Evolutionary conservation across 2,797 vertebrate genomes (phyloP), one percentile per base, ranked within the genome.

Genomic region (Phylloscopus collybita): DNA sequence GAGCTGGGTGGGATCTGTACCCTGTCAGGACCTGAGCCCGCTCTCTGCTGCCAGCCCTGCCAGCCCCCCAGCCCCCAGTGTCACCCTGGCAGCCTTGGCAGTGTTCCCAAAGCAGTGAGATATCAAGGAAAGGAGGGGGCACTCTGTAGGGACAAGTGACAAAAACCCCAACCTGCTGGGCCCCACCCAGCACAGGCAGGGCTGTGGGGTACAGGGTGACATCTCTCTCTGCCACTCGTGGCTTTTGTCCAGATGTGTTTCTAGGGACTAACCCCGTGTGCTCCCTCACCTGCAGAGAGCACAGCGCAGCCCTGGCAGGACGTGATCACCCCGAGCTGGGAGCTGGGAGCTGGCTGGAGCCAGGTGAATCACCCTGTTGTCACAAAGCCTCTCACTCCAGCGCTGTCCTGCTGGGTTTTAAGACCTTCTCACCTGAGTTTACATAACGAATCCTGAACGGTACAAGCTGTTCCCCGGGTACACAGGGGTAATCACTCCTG

Each of bases 341-440:
- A 44, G 4, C 16, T 50, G 16, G 74, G 22, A 29, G 42, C 74
- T 0, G 2, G 36, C 75, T 47, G 1, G 29, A 29, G 74, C 69
- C 15, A 1, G 12, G 80, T 94, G 95, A 97, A 86, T 96, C 95
- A 96, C 61, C 1, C 21, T 91, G 92, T 70, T 94, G 71, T 86
- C 89, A 85, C 80, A 51, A 74, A 5, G 29, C 70, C 40, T 74
- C 81, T 84, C 13, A 26, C 88, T 5, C 44, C n/a, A 3, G 62
- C 4, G n/a, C 45, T 54, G 30, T 88, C 84, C 81, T 76, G 23
- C 61, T 27, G 42, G 12, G n/a, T 60, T 95, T 93, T 94, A 95
- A 96, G 89, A 94, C 76, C 85, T 95, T 92, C 95, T 96, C 89
- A 70, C 76, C 56, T 87, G 67, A 70, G 95, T 94, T 96, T 93